phyloP scores from a whole-genome alignment of 2,888 invertebrate genomes.

The Acleris literana region DNA sequence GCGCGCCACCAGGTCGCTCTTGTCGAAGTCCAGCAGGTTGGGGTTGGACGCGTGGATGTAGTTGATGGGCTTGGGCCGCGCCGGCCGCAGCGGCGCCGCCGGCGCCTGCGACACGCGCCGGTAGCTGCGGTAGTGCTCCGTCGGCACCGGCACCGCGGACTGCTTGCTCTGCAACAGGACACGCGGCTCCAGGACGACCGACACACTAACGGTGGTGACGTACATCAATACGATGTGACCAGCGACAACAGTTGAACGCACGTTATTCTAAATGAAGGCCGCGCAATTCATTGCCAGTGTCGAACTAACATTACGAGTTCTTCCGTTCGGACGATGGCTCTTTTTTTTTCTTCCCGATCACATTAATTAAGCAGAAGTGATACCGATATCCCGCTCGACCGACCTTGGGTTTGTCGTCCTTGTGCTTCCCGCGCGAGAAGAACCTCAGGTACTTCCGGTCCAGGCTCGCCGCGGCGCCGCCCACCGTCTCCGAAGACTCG shows the following conservation, averaged over 20 bases:
- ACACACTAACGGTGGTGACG: not conserved
- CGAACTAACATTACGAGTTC: too few species aligned
- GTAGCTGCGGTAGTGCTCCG: slow-evolving; percentile 90
- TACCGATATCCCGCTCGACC: not conserved
- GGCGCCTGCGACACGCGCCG: slow-evolving; percentile 37
- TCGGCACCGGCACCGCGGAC: slow-evolving; percentile 86
- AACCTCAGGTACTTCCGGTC: slow-evolving; percentile 87
- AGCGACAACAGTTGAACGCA: too few species aligned
- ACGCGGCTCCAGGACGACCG: not conserved
- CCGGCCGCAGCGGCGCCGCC: slow-evolving; percentile 24
- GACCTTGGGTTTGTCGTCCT: slow-evolving; percentile 77
- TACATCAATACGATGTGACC: too few species aligned
- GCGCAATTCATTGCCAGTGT: too few species aligned
- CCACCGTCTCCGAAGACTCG: slow-evolving; percentile 71
- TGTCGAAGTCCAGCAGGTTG: slow-evolving; percentile 86
- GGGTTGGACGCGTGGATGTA: slow-evolving; percentile 89
- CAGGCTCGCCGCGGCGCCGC: slow-evolving; percentile 83
- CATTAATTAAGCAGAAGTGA: too few species aligned
- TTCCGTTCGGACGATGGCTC: too few species aligned
- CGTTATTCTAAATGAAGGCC: too few species aligned
- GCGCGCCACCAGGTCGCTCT: slow-evolving; percentile 66
- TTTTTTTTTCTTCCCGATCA: too few species aligned
- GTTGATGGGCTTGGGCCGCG: slow-evolving; percentile 76
- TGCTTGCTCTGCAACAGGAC: slow-evolving; percentile 55
- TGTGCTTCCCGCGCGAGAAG: slow-evolving; percentile 73